Evolutionary conservation across 2,113 vertebrate genomes (phyloP).

Genomic region (Aviceda subcristata): DNA sequence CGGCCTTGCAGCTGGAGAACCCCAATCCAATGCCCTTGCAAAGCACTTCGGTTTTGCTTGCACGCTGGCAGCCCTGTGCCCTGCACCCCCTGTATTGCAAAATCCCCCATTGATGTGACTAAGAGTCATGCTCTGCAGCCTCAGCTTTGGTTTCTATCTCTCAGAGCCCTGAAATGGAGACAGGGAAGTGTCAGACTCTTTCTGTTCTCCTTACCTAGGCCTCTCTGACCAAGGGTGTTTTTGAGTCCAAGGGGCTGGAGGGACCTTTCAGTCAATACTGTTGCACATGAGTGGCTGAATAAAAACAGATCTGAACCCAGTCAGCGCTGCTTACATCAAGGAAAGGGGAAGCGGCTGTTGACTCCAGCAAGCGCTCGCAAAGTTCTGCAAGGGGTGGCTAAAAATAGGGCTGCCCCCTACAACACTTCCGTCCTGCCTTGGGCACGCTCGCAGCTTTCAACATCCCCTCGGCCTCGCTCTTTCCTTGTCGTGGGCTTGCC

Average conservation of each 20-base stretch:
- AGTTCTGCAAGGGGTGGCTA: conserved; percentile 47
- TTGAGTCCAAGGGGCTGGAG: background rate
- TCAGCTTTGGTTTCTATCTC: background rate
- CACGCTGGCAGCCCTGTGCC: background rate
- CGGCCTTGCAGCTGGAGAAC: background rate
- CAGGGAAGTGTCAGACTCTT: background rate
- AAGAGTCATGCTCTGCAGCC: conserved; percentile 18
- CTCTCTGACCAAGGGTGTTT: background rate
- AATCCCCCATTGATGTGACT: conserved; percentile 23
- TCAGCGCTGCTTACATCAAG: conserved; percentile 19
- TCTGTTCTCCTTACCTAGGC: conserved; percentile 29
- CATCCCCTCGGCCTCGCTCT: background rate
- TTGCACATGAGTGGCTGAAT: background rate
- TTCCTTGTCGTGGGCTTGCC: background rate
- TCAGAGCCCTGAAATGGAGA: background rate
- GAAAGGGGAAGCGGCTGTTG: conserved; percentile 29
- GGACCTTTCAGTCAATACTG: background rate
- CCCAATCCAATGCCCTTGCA: background rate
- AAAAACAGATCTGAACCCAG: background rate
- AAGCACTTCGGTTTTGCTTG: background rate
- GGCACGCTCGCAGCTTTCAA: conserved; percentile 7
- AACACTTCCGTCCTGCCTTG: conserved; percentile 41
- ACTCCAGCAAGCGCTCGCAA: background rate
- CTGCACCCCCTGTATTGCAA: background rate
- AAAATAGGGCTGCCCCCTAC: conserved; percentile 48